These are phyloP conservation scores for Euglossa dilemma DNA, from an alignment of 1,140 invertebrate species.

Conservation along the genomic window DNA sequence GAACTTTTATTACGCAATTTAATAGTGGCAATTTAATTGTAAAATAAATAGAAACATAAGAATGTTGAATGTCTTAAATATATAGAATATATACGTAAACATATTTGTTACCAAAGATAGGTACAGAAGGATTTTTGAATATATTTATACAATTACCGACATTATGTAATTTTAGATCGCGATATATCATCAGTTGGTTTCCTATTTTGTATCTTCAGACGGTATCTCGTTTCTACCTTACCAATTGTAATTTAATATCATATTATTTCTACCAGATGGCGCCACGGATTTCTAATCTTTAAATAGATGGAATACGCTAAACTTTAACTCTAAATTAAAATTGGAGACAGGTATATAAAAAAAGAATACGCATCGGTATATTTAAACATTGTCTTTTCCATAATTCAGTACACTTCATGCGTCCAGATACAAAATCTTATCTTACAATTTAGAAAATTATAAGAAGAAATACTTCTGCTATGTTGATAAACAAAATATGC, in stretches of 20 bases:
- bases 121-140: not conserved
- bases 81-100: too few relatives aligned
- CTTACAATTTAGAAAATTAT: not conserved
- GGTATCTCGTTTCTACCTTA: not conserved
- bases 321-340: not conserved
- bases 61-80: too few relatives aligned
- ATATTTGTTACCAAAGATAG: not conserved
- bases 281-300: not conserved
- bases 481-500: too few relatives aligned
- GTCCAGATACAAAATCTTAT: not conserved
- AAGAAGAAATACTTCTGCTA: not conserved
- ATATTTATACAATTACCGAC: not conserved
- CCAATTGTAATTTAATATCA: not conserved
- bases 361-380: not conserved
- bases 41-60: too few relatives aligned
- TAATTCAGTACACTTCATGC: not conserved
- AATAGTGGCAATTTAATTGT: not conserved
- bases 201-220: not conserved
- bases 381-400: not conserved
- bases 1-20: not conserved
- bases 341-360: not conserved
- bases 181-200: not conserved
- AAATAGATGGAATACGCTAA: not conserved
- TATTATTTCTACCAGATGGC: too few relatives aligned
- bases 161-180: not conserved